phyloP scores from a whole-genome alignment of 1,140 invertebrate genomes.

The Aethina tumida region DNA sequence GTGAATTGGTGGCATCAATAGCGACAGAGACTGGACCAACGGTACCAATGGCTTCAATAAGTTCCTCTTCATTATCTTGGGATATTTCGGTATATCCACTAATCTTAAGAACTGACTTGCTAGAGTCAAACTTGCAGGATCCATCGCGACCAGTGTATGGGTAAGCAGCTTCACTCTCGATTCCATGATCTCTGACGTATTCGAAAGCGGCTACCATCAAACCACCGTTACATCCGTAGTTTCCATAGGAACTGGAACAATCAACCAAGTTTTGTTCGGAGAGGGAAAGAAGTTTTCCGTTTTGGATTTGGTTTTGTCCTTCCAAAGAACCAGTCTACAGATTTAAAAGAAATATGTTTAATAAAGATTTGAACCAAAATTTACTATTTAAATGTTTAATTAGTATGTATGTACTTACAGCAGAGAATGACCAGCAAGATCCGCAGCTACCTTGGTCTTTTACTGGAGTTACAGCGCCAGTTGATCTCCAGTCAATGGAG shows the following conservation, averaged over 20 bases:
- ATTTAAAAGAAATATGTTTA: no score
- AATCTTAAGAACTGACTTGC: conserved; percentile 23
- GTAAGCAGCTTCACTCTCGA: conserved; percentile 53
- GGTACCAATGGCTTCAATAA: conserved; percentile 60
- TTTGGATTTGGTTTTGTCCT: conserved; percentile 83
- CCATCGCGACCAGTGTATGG: conserved; percentile 42
- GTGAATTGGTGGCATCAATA: conserved; percentile 63
- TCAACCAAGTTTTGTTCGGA: conserved; percentile 97
- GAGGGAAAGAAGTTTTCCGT: conserved; percentile 72
- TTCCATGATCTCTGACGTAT: conserved; percentile 57
- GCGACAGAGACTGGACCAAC: conserved; percentile 58
- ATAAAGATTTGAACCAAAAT: no score
- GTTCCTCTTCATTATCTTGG: conserved; percentile 49
- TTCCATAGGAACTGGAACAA: conserved; percentile 74
- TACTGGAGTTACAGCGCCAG: conserved; percentile 2
- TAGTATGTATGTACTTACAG: conserved; percentile 1
- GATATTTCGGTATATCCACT: conserved; percentile 41
- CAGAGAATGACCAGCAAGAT: conserved; percentile 6
- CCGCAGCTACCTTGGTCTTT: conserved; percentile 8
- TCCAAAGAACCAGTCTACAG: conserved; percentile 90
- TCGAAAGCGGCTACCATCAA: conserved; percentile 48
- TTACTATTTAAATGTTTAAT: no score
- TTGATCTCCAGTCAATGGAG: conserved; percentile 6
- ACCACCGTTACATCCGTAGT: conserved; percentile 52
- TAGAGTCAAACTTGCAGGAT: conserved; percentile 6